Evolutionary conservation across 37 sponge, comb jelly and placozoan species (phyloP), one percentile per base, ranked within the genome.

Genomic region (Axinella damicornis): DNA sequence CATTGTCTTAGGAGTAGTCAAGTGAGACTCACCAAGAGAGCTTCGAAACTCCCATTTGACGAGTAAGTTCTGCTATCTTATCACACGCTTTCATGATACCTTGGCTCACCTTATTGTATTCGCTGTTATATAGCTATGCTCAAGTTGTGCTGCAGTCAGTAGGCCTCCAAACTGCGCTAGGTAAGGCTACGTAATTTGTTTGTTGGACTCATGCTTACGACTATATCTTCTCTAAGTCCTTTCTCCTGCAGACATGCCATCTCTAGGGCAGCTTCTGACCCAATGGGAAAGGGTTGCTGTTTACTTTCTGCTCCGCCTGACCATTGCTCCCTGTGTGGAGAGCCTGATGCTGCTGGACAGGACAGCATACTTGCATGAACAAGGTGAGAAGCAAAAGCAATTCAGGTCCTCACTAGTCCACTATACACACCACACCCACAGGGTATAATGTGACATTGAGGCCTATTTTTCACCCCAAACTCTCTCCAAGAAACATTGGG

Each of bases 291-390:
- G 73, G 22, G 91, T 94, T 25, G 88, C 73, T 0, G 22, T 90
- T n/a, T 87, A 87, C 80, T 94, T 90, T 74, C 66, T 94, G 74
- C 69, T 94, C 2, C 78, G 95, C 0, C 77, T 88, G 32, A 24
- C 76, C 17, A 24, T 94, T 69, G 95, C 95, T 59, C 93, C 92
- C 39, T 94, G 95, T 63, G 86, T 91, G 63, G 95, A 94, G 71
- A 84, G 81, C 18, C 52, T 94, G 19, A 24, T 94, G 13, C 77
- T 94, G 57, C 27, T 91, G 66, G 95, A 94, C 83, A 79, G 95
- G 65, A 30, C 68, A 30, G 25, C 67, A 40, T 94, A 66, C 73
- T 69, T 94, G 32, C 79, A 53, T 17, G 93, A 94, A 38, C 78
- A 85, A 66, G 90, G 91, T 87, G 41, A n/a, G n/a, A n/a, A n/a